Conservation (phyloP, 1,140 invertebrate genomes). For the Eriosoma lanigerum region DNA sequence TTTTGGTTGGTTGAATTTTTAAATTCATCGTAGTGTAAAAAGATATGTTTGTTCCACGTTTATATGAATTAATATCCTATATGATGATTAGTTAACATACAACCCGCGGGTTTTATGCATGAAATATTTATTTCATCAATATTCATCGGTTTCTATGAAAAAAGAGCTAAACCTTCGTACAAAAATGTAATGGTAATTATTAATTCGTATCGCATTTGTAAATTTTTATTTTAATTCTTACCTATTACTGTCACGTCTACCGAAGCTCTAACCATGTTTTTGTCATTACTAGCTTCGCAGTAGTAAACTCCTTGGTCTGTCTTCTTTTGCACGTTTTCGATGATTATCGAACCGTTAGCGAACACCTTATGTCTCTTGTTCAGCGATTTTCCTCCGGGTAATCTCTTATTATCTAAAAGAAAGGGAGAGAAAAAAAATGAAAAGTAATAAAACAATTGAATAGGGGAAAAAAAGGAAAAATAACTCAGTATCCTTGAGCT, state of each 20-base stretch:
- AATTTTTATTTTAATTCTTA: constrained; percentile 57
- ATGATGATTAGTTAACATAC: not conserved
- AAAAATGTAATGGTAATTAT: not conserved
- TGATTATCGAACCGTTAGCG: constrained; percentile 56
- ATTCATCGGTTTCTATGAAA: not conserved
- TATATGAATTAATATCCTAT: not conserved
- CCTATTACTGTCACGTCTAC: constrained; percentile 65
- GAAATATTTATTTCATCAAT: too few relatives aligned
- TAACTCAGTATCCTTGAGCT: not conserved
- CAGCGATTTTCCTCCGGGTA: constrained; percentile 22
- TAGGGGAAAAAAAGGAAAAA: not conserved
- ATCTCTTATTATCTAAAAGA: constrained; percentile 26
- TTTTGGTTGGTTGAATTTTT: not conserved
- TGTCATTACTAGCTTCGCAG: constrained; percentile 66
- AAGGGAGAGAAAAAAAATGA: not conserved
- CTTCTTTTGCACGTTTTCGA: constrained; percentile 56
- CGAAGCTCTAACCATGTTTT: constrained; percentile 62
- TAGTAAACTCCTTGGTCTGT: constrained; percentile 65
- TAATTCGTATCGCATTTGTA: not conserved
- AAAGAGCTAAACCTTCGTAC: too few relatives aligned
- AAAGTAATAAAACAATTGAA: constrained; percentile 16
- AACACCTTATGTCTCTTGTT: constrained; percentile 52
- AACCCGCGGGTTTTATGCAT: not conserved
- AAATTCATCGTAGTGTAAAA: not conserved
- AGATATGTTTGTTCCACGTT: not conserved